Evolutionary conservation across 1,140 invertebrate species (phyloP).

Genomic region (Ephestia elutella): DNA sequence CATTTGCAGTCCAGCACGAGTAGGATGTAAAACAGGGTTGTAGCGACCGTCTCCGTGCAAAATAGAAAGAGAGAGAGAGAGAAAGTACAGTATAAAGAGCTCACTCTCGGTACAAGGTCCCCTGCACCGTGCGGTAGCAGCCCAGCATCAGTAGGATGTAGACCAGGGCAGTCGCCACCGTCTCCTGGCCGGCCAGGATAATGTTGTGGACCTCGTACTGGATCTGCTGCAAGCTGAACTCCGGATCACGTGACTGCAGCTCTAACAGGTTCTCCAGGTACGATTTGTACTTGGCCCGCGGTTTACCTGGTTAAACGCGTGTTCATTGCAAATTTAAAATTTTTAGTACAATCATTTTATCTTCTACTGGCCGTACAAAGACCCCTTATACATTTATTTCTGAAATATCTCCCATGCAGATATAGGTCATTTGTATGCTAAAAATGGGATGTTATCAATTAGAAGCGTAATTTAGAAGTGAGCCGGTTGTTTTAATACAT

Average conservation of each 20-base stretch:
- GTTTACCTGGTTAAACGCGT: conserved; percentile 14
- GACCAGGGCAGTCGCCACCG: conserved; percentile 29
- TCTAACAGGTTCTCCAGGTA: conserved; percentile 51
- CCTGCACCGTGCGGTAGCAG: conserved; percentile 27
- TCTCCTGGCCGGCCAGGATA: conserved; percentile 45
- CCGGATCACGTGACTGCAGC: conserved; percentile 26
- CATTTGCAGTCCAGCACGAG: too few relatives aligned
- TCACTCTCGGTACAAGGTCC: conserved; percentile 41
- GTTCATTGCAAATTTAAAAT: too few relatives aligned
- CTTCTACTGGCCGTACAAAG: too few relatives aligned
- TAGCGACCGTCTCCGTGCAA: too few relatives aligned
- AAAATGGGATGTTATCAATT: too few relatives aligned
- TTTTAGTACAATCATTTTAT: too few relatives aligned
- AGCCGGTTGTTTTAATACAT: too few relatives aligned
- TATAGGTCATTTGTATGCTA: too few relatives aligned
- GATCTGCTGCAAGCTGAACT: conserved; percentile 37
- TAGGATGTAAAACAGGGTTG: too few relatives aligned
- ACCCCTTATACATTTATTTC: too few relatives aligned
- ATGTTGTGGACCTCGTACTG: conserved; percentile 44
- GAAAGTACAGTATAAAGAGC: conserved; percentile 11
- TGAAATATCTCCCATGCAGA: too few relatives aligned
- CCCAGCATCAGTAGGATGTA: conserved; percentile 33
- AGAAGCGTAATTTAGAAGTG: too few relatives aligned
- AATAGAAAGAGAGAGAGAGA: neutral
- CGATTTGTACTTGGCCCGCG: conserved; percentile 25